Conservation (phyloP, 1,140 invertebrate genomes). For the Drosophila sechellia region DNA sequence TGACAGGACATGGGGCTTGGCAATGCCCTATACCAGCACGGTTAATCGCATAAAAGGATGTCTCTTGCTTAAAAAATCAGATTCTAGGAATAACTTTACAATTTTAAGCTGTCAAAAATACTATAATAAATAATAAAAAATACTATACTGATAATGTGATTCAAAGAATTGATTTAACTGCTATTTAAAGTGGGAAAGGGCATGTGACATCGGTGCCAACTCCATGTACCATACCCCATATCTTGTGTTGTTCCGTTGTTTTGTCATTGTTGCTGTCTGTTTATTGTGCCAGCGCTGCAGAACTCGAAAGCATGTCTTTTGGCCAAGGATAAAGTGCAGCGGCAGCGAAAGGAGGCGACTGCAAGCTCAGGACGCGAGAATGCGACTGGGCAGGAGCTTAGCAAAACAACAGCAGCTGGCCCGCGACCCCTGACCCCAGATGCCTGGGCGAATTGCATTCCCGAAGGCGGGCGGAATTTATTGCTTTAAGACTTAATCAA, state of each 20-base stretch:
- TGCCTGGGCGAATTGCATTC: background rate
- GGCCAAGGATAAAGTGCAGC: constrained; percentile 54
- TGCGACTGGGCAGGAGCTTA: constrained; percentile 47
- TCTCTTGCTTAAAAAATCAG: background rate
- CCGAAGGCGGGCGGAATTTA: constrained; percentile 46
- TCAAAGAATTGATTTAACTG: too few relatives aligned
- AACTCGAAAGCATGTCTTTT: constrained; percentile 71
- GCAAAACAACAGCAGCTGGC: constrained; percentile 69
- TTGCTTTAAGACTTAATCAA: constrained; percentile 40
- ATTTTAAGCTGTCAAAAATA: too few relatives aligned
- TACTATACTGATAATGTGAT: too few relatives aligned
- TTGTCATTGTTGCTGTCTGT: constrained; percentile 65
- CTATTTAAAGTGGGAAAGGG: background rate
- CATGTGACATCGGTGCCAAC: background rate
- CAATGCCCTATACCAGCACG: constrained; percentile 34
- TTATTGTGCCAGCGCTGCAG: constrained; percentile 67
- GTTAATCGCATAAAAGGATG: constrained; percentile 6
- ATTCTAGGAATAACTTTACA: too few relatives aligned
- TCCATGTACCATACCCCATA: too few relatives aligned
- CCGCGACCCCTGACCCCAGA: background rate
- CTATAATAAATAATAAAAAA: too few relatives aligned
- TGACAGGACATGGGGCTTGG: constrained; percentile 66
- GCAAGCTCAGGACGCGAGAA: constrained; percentile 18
- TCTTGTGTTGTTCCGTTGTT: constrained; percentile 48
- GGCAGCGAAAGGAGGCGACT: constrained; percentile 14